A percentile compares a stretch with the other conserved stretches of the same genome.
phyloP scores from a whole-genome alignment of 2,113 vertebrate genomes.

The Crotalus helleri region DNA sequence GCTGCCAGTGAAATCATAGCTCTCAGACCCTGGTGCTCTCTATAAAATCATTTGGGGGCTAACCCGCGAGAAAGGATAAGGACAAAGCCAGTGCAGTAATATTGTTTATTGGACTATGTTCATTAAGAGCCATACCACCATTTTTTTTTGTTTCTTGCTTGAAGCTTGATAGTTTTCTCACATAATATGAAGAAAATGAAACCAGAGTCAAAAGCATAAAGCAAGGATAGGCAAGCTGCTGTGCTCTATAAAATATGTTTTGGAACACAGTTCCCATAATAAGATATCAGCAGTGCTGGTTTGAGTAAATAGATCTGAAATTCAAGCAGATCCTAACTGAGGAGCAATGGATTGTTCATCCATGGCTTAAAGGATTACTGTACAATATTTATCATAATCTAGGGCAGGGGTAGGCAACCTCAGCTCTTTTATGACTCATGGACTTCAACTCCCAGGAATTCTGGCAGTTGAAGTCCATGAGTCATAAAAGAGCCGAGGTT shows the following conservation, averaged over 20 bases:
- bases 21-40: background rate
- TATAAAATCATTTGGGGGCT: background rate
- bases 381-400: background rate
- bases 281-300: background rate
- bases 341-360: background rate
- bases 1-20: background rate
- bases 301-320: background rate
- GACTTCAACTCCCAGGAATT: too few species aligned
- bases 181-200: background rate
- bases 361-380: background rate
- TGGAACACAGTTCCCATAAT: background rate
- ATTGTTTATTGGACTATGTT: conserved; percentile 16
- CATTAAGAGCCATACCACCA: background rate
- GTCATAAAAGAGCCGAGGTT: too few species aligned
- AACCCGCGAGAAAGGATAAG: background rate
- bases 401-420: too few species aligned
- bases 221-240: background rate
- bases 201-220: background rate
- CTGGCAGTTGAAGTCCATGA: too few species aligned
- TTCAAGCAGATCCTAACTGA: background rate
- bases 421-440: too few species aligned
- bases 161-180: background rate
- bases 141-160: background rate
- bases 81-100: background rate
- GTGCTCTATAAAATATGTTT: background rate